These are phyloP conservation scores for Peucedramus taeniatus DNA, from an alignment of 2,113 vertebrate species.

Conservation along the genomic window DNA sequence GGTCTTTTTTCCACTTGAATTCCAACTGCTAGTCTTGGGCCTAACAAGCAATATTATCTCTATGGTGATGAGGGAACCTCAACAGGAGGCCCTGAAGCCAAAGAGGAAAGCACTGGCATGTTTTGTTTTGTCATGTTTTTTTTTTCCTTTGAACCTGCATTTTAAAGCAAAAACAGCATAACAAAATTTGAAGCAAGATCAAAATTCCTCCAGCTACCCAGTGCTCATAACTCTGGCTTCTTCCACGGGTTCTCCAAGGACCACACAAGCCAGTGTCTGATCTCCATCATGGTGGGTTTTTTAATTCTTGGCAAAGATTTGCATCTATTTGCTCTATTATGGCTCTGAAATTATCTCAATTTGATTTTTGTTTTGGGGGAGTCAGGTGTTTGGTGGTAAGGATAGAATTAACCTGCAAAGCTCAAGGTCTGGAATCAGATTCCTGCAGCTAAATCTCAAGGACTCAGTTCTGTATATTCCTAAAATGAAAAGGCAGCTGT, in stretches of 20 bases:
- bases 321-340: constrained; percentile 1
- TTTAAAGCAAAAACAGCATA: constrained; percentile 21
- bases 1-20: constrained; percentile 65
- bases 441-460: background rate
- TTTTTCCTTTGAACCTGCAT: constrained; percentile 26
- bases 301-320: background rate
- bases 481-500: background rate
- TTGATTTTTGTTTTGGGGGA: background rate
- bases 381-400: background rate
- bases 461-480: background rate
- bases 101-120: background rate
- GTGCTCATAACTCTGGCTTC: background rate
- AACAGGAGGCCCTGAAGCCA: constrained; percentile 55
- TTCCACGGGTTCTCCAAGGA: background rate
- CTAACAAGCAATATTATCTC: constrained; percentile 59
- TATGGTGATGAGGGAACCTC: constrained; percentile 63
- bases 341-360: background rate
- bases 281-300: background rate
- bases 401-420: background rate
- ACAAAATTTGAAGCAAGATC: constrained; percentile 32
- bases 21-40: constrained; percentile 51
- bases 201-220: constrained; percentile 24
- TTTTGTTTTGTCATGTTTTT: constrained; percentile 17
- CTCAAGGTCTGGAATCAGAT: background rate
- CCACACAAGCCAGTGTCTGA: background rate